These are phyloP conservation scores for Copidosoma floridanum DNA, from an alignment of 1,140 invertebrate species.

Conservation along the genomic window DNA sequence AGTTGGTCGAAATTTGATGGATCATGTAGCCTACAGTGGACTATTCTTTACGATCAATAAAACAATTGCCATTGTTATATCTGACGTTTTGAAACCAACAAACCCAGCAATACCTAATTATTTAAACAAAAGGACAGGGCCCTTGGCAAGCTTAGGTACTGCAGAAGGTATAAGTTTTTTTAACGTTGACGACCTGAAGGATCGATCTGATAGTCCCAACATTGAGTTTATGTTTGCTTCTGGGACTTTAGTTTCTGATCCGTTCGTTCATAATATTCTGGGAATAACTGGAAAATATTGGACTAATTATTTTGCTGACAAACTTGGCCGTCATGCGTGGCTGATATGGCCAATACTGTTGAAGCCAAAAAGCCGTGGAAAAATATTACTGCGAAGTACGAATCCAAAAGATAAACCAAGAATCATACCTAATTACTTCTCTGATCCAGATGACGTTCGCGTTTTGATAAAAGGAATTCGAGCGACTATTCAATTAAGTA, in stretches of 20 bases:
- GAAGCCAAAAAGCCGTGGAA: background rate
- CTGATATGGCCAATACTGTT: background rate
- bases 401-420: background rate
- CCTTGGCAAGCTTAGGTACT: background rate
- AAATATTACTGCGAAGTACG: background rate
- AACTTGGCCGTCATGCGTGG: background rate
- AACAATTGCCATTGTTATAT: background rate
- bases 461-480: background rate
- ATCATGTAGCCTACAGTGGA: slow-evolving; percentile 46
- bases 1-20: slow-evolving; percentile 62
- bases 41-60: slow-evolving; percentile 13
- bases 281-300: background rate
- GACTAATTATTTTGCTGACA: background rate
- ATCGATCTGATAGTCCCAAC: background rate
- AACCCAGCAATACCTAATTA: background rate
- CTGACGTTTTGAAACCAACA: background rate
- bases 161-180: background rate
- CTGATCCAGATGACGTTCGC: background rate
- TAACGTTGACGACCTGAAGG: background rate
- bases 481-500: background rate
- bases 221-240: background rate
- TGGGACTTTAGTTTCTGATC: background rate
- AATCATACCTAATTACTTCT: background rate
- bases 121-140: background rate
- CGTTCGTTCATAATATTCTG: background rate